Evolutionary conservation across 2,113 vertebrate genomes (phyloP), one percentile per base, ranked within the genome.

Genomic region (Manacus vitellinus): DNA sequence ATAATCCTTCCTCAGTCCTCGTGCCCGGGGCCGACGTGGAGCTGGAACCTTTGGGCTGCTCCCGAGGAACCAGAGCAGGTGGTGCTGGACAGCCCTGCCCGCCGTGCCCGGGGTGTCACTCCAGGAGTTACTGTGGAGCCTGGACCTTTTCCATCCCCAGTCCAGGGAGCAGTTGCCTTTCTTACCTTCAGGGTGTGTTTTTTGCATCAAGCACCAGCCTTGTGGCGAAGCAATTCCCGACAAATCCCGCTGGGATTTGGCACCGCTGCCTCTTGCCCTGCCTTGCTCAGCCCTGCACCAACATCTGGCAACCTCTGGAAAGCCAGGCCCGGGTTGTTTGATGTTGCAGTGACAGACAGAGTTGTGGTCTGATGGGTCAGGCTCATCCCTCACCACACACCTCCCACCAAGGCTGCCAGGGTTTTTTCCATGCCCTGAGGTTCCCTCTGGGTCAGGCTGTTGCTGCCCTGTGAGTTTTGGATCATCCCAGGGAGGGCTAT

Each of bases 161-260:
- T 30, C 33, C 62, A 37, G 28, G 51, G n/a, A 31, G 7, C 0
- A 0, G 3, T 46, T 80, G 86, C 37, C 59, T 8, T 14, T 56
- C 67, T 43, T 58, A 3, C 67, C 37, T 44, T 49, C 62, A 49
- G 25, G 20, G 23, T 52, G 25, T 3, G 41, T 24, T 35, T 23
- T 62, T 52, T 21, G 3, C 82, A 27, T 44, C 47, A 6, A 59
- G n/a, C 73, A 16, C 7, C 51, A 49, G 43, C 24, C n/a, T 37
- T 6, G 12, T 43, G 70, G 66, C 27, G 44, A 39, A 83, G 52
- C n/a, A 4, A 0, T 46, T 88, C 41, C 80, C 55, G 25, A 28
- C 25, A 28, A 16, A 14, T 46, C 51, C 85, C 0, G 0, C 6
- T 5, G 68, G 47, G 23, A 8, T 23, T 68, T 0, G 0, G 33